Conservation (phyloP, 2,888 invertebrate genomes). For the Chymomyza procnemis region DNA sequence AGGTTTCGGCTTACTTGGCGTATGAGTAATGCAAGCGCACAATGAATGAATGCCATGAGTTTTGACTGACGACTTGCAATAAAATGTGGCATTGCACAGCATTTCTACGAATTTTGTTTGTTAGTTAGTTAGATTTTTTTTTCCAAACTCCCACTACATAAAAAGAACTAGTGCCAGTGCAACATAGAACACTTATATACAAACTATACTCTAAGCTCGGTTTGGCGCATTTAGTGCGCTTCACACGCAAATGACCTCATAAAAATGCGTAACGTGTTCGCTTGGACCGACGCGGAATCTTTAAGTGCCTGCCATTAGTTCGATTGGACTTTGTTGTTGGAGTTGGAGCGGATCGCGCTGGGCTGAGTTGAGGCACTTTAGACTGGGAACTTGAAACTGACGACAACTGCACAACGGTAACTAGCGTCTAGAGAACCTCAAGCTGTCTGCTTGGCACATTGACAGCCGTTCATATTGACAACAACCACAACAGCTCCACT, state of each 20-base stretch:
- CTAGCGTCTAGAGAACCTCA: conserved; percentile 41
- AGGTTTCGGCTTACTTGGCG: neutral
- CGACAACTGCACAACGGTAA: conserved; percentile 52
- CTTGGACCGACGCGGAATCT: conserved; percentile 62
- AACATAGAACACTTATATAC: neutral
- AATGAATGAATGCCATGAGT: neutral
- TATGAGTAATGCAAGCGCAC: conserved; percentile 54
- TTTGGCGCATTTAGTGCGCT: conserved; percentile 68
- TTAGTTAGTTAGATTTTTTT: conserved; percentile 36
- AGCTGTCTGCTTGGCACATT: conserved; percentile 46
- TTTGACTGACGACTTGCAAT: conserved; percentile 2
- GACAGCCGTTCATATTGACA: conserved; percentile 39
- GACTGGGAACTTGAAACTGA: neutral
- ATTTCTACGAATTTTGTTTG: conserved; percentile 56
- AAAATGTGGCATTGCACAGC: conserved; percentile 2
- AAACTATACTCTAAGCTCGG: neutral
- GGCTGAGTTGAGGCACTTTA: neutral
- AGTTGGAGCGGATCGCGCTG: neutral
- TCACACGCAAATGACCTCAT: conserved; percentile 73
- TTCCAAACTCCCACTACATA: conserved; percentile 8
- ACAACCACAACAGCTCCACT: conserved; percentile 28
- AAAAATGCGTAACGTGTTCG: conserved; percentile 67
- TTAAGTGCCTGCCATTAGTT: conserved; percentile 59
- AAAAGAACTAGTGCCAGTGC: conserved; percentile 8
- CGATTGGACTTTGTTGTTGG: conserved; percentile 39